Evolutionary conservation across 2,113 vertebrate species (phyloP), one percentile per base, ranked within the genome.

Genomic region (Pyrgilauda ruficollis): DNA sequence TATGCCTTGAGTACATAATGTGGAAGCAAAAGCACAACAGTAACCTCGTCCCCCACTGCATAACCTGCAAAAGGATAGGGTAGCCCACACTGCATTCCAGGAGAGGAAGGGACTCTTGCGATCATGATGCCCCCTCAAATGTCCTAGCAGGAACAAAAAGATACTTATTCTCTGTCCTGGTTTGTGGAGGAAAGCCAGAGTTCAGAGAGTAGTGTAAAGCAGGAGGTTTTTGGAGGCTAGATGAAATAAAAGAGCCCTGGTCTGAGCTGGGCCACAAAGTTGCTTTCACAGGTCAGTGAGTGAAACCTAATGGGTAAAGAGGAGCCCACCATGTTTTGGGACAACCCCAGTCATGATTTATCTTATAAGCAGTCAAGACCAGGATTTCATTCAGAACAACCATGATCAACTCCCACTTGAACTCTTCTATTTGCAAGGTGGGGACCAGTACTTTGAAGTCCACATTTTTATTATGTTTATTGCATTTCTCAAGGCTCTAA

Each of bases 81-180:
- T 23, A 35, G 43, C 11, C 56, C 7, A 26, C 13, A 22, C 0
- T 24, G 6, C 2, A 0, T 33, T 21, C 35, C 59, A 55, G 64
- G 35, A 76, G 26, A 70, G n/a, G n/a, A 83, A 62, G 33, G 9
- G 22, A 50, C 23, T 83, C 26, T 62, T 46, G 28, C 3, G 62
- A n/a, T 27, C 23, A 14, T 19, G 39, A 84, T 70, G 50, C 13
- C 58, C 58, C 33, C 77, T 77, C 35, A 92, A 62, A 39, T 52
- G 31, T 11, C 11, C 58, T 50, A 52, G 64, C 27, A 15, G 49
- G 15, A 21, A 79, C 46, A 74, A 41, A 76, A 76, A 31, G 11
- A 70, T 19, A n/a, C 4, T 37, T 81, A 39, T 15, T 91, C 33
- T 83, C 43, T 39, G 2, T 55, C 7, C 46, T 17, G 16, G 15